Percentiles rank a stretch among this genome's conserved stretches.
Evolutionary conservation across 2,888 invertebrate genomes (phyloP).

Genomic region (Amiota minor): DNA sequence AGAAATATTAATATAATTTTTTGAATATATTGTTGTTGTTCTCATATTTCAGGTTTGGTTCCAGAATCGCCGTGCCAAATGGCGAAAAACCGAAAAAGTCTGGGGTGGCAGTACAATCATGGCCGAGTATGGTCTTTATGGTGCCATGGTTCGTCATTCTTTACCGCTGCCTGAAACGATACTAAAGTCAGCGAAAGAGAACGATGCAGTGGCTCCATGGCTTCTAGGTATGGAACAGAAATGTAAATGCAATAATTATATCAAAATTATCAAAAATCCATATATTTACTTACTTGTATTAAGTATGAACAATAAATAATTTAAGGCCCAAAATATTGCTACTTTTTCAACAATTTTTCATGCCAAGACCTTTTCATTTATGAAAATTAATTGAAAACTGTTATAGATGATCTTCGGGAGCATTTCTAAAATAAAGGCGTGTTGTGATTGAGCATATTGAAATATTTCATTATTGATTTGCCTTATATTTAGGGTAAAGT

Average conservation of each 20-base stretch:
- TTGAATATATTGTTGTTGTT: conserved; percentile 3
- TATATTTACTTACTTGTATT: background rate
- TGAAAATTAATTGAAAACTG: too few relatives aligned
- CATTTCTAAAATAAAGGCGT: too few relatives aligned
- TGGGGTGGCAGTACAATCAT: conserved; percentile 99
- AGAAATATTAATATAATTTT: too few relatives aligned
- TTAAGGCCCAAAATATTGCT: too few relatives aligned
- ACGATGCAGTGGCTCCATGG: conserved; percentile 98
- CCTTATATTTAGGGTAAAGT: too few relatives aligned
- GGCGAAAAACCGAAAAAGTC: conserved; percentile 99
- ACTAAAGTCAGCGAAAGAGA: conserved; percentile 96
- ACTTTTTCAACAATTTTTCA: too few relatives aligned
- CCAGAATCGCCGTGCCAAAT: conserved; percentile 95
- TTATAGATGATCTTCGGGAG: too few relatives aligned
- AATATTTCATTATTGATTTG: too few relatives aligned
- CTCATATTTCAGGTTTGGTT: conserved; percentile 90
- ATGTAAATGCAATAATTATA: conserved; percentile 74
- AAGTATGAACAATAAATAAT: too few relatives aligned
- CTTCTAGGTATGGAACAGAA: conserved; percentile 87
- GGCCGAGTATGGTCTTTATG: conserved; percentile 99
- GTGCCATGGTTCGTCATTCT: conserved; percentile 99
- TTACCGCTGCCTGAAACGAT: conserved; percentile 98
- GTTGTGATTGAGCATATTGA: too few relatives aligned
- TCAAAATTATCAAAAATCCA: conserved; percentile 39
- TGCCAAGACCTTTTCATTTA: too few relatives aligned